Percentiles rank a stretch among this genome's conserved stretches.
phyloP scores from a whole-genome alignment of 2,888 invertebrate genomes.

The Blastobasis lacticolella region DNA sequence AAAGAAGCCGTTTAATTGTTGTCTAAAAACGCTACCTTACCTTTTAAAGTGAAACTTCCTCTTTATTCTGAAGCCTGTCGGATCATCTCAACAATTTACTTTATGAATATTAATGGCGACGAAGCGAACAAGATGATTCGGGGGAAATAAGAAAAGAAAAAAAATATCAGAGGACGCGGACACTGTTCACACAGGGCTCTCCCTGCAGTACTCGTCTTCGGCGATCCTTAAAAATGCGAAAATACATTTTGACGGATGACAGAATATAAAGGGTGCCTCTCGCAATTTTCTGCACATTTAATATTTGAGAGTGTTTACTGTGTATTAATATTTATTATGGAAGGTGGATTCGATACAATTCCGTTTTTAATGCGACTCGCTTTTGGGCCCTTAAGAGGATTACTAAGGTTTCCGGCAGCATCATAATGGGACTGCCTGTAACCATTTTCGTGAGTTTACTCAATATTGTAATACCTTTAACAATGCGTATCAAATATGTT shows the following conservation, averaged over 20 bases:
- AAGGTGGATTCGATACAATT: conserved; percentile 5
- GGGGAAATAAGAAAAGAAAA: conserved; percentile 32
- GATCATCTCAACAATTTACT: conserved; percentile 63
- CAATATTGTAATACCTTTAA: no score
- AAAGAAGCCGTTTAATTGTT: no score
- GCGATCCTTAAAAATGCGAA: conserved; percentile 46
- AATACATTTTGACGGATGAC: conserved; percentile 70
- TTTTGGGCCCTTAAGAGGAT: no score
- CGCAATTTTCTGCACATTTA: conserved; percentile 61
- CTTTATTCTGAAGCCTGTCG: conserved; percentile 16
- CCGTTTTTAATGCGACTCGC: no score
- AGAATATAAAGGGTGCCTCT: conserved; percentile 52
- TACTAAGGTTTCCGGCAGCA: no score
- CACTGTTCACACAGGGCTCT: conserved; percentile 53
- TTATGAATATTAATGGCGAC: conserved; percentile 67
- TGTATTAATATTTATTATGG: conserved; percentile 16
- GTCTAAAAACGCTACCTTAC: no score
- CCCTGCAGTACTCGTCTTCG: conserved; percentile 25
- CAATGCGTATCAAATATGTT: no score
- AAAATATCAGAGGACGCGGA: conserved; percentile 32
- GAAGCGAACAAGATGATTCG: conserved; percentile 37
- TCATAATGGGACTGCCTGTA: no score
- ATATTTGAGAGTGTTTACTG: conserved; percentile 54
- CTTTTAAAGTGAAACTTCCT: conserved; percentile 3
- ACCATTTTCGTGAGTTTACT: no score